A percentile compares a stretch with the other conserved stretches of the same genome.
Evolutionary conservation across 2,113 vertebrate genomes (phyloP).

Genomic region (Megalops atlanticus): DNA sequence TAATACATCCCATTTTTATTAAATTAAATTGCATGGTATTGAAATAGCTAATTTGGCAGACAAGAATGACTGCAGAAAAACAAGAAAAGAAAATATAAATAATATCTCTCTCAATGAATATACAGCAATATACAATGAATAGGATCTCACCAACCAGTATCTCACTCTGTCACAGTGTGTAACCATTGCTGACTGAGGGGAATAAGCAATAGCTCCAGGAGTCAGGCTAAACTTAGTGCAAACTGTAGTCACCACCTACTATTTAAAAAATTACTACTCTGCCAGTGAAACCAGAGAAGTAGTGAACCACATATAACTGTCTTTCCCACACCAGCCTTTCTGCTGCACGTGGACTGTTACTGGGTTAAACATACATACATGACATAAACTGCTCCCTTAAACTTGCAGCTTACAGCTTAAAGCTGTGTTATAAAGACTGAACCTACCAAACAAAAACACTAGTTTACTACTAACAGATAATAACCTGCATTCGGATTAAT

Average conservation of each 20-base stretch:
- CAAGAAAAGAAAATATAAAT: not conserved
- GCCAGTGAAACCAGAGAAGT: not conserved
- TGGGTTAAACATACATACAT: too few species aligned
- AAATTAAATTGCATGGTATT: not conserved
- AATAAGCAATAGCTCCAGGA: not conserved
- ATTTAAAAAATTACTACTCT: conserved; percentile 17
- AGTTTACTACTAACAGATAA: too few species aligned
- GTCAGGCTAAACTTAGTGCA: conserved; percentile 7
- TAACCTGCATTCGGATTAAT: too few species aligned
- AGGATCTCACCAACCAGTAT: not conserved
- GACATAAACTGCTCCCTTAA: too few species aligned
- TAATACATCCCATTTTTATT: not conserved
- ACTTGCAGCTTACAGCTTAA: too few species aligned
- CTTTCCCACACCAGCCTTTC: too few species aligned
- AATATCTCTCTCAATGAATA: conserved; percentile 1
- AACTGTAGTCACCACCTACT: not conserved
- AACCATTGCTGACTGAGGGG: not conserved
- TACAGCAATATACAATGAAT: not conserved
- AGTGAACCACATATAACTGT: too few species aligned
- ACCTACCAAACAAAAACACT: too few species aligned
- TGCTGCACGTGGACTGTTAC: too few species aligned
- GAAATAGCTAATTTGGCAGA: not conserved
- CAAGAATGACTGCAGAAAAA: not conserved
- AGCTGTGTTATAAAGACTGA: too few species aligned
- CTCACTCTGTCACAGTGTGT: not conserved